phyloP scores from a whole-genome alignment of 1,140 invertebrate genomes.

The Papilio aristodemus region DNA sequence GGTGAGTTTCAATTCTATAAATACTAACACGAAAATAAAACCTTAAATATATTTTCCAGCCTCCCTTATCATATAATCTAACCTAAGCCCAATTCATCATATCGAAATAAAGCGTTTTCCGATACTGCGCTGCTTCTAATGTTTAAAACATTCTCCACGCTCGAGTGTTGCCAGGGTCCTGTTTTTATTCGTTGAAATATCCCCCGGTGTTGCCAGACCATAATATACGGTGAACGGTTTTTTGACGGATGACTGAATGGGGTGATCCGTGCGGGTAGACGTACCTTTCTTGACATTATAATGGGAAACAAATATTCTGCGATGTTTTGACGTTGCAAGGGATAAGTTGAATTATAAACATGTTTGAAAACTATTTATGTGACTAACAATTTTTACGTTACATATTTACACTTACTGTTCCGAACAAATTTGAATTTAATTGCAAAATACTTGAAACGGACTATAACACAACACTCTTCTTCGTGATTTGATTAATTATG shows the following conservation, averaged over 20 bases:
- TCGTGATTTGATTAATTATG: no score
- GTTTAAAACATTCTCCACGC: conserved; percentile 59
- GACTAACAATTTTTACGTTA: no score
- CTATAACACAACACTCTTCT: no score
- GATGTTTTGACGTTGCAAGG: background rate
- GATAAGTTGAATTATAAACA: background rate
- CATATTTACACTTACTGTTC: no score
- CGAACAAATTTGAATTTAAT: no score
- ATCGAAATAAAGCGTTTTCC: conserved; percentile 47
- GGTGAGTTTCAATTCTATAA: background rate
- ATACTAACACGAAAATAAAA: background rate
- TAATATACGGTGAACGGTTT: conserved; percentile 60
- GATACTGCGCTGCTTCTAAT: conserved; percentile 50
- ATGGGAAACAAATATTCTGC: conserved; percentile 20
- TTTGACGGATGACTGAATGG: conserved; percentile 65
- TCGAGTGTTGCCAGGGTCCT: conserved; percentile 41
- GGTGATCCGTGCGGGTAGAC: conserved; percentile 44
- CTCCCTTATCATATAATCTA: conserved; percentile 36
- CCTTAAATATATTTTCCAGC: conserved; percentile 24
- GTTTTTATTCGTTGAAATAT: conserved; percentile 42
- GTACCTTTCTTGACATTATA: conserved; percentile 33
- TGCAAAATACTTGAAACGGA: no score
- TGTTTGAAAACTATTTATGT: conserved; percentile 3
- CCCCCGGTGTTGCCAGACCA: conserved; percentile 55
- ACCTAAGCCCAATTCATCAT: conserved; percentile 54